These are phyloP conservation scores for Hypothenemus hampei DNA, from an alignment of 1,140 invertebrate species.

Conservation along the genomic window DNA sequence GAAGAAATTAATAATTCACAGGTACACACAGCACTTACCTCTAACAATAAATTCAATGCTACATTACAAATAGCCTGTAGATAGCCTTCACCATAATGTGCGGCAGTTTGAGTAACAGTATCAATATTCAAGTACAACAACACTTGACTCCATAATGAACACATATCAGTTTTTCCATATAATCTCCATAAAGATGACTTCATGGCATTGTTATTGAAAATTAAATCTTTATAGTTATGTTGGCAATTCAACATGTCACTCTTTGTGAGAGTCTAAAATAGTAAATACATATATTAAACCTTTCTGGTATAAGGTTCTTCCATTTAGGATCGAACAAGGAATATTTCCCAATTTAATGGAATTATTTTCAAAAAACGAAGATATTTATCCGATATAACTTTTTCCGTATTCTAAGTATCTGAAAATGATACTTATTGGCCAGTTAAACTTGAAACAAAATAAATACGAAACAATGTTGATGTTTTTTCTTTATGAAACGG, in stretches of 20 bases:
- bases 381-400: too few relatives aligned
- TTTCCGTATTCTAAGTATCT: too few relatives aligned
- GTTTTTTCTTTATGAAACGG: too few relatives aligned
- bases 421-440: too few relatives aligned
- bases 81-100: conserved; percentile 63
- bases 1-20: background rate
- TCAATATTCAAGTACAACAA: conserved; percentile 68
- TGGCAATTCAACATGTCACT: conserved; percentile 82
- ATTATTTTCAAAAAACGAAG: too few relatives aligned
- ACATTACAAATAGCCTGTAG: conserved; percentile 69
- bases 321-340: too few relatives aligned
- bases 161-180: conserved; percentile 81
- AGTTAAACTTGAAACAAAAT: too few relatives aligned
- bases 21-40: conserved; percentile 40
- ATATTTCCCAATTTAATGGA: too few relatives aligned
- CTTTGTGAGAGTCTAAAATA: conserved; percentile 72
- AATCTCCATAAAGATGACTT: conserved; percentile 79
- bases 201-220: conserved; percentile 70
- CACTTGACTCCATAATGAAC: conserved; percentile 70
- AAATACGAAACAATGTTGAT: too few relatives aligned
- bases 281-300: too few relatives aligned
- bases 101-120: conserved; percentile 50
- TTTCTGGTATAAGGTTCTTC: too few relatives aligned
- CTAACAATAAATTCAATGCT: conserved; percentile 56
- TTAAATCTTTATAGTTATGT: conserved; percentile 74